Evolutionary conservation across 2,113 vertebrate genomes (phyloP).

Genomic region (Saguinus midas): DNA sequence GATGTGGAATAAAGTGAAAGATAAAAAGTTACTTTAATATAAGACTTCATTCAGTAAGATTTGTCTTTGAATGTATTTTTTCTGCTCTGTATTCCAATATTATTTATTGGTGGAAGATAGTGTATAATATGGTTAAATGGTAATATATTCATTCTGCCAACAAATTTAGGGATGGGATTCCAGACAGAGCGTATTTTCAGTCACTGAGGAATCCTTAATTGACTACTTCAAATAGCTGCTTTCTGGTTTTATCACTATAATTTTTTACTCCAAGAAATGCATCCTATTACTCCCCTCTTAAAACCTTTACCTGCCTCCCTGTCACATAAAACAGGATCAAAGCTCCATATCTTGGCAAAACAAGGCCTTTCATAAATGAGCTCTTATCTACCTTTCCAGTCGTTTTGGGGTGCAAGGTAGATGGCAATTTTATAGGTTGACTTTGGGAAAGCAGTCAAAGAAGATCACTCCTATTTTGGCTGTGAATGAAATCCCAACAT

Average conservation of each 20-base stretch:
- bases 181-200: not conserved
- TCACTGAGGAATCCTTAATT: not conserved
- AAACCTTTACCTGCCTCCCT: slow-evolving; percentile 22
- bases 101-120: not conserved
- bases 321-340: not conserved
- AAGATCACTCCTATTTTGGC: not conserved
- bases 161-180: not conserved
- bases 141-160: not conserved
- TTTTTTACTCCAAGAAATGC: not conserved
- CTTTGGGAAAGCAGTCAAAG: slow-evolving; percentile 31
- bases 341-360: not conserved
- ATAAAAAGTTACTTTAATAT: not conserved
- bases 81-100: not conserved
- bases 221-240: not conserved
- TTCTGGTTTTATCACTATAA: not conserved
- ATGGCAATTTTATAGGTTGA: slow-evolving; percentile 33
- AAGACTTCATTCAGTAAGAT: not conserved
- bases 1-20: not conserved
- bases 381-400: slow-evolving; percentile 6
- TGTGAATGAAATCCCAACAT: not conserved
- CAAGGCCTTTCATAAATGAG: slow-evolving; percentile 20
- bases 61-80: not conserved
- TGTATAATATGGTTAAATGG: not conserved
- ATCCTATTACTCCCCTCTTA: slow-evolving; percentile 1
- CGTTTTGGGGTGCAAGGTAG: not conserved